These are phyloP conservation scores for Sesia bembeciformis DNA, from an alignment of 2,888 invertebrate genomes.

Conservation along the genomic window DNA sequence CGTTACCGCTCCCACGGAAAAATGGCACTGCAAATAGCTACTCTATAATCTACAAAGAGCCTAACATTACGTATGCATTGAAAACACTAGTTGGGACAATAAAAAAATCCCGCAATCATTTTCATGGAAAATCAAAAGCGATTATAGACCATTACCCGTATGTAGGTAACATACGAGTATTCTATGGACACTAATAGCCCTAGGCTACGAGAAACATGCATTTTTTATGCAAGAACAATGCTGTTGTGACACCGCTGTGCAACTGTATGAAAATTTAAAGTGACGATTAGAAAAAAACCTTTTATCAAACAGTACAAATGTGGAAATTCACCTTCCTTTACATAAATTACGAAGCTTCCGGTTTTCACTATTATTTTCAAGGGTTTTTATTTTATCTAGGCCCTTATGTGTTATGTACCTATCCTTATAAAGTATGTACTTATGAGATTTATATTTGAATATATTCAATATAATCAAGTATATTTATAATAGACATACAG, in stretches of 20 bases:
- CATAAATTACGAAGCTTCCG: no score
- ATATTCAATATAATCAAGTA: no score
- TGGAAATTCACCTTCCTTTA: no score
- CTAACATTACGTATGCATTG: slow-evolving; percentile 47
- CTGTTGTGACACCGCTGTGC: slow-evolving; percentile 10
- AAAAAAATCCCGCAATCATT: slow-evolving; percentile 45
- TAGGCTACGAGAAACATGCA: slow-evolving; percentile 25
- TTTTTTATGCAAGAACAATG: slow-evolving; percentile 28
- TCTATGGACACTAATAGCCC: slow-evolving; percentile 7
- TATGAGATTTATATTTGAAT: no score
- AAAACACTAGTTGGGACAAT: slow-evolving; percentile 54
- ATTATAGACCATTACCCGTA: slow-evolving; percentile 23
- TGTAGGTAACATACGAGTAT: not conserved
- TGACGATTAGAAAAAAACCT: no score
- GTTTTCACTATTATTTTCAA: no score
- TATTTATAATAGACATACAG: no score
- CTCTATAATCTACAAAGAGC: slow-evolving; percentile 50
- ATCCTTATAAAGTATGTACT: no score
- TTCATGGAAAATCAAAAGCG: slow-evolving; percentile 50
- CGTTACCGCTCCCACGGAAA: slow-evolving; percentile 51
- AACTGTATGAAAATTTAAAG: no score
- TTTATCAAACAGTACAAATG: no score
- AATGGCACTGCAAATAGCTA: slow-evolving; percentile 38
- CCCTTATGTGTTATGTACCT: no score
- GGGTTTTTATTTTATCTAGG: no score